Conservation (phyloP, 2,113 vertebrate genomes). For the Varanus komodoensis region DNA sequence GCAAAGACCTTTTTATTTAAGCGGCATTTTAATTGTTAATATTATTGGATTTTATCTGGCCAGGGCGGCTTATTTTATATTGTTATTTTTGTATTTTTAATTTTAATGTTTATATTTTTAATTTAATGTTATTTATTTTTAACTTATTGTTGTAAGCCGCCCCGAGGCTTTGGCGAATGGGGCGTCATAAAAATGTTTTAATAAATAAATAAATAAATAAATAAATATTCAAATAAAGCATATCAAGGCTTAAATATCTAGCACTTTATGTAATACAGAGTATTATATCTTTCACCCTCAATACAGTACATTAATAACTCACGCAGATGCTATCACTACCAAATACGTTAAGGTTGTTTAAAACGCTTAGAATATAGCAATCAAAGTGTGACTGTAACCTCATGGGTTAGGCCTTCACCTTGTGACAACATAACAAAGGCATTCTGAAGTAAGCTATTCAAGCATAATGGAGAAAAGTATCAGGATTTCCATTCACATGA, state of each 20-base stretch:
- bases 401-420: not conserved
- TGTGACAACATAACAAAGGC: not conserved
- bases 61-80: too few relatives aligned
- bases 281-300: not conserved
- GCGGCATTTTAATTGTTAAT: too few relatives aligned
- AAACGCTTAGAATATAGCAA: not conserved
- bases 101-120: too few relatives aligned
- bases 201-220: too few relatives aligned
- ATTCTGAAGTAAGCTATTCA: not conserved
- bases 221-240: fast-evolving
- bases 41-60: too few relatives aligned
- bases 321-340: not conserved
- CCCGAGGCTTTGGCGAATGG: too few relatives aligned
- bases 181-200: too few relatives aligned
- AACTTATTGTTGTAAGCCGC: too few relatives aligned
- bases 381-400: not conserved
- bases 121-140: too few relatives aligned
- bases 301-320: not conserved
- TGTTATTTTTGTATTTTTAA: too few relatives aligned
- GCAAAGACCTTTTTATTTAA: too few relatives aligned
- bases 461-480: not conserved
- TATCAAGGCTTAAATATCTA: not conserved
- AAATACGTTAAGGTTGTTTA: not conserved
- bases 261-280: not conserved
- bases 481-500: not conserved